A percentile compares a stretch with the other conserved stretches of the same genome.
These are phyloP conservation scores for Anoura caudifer DNA, from an alignment of 2,113 vertebrate genomes.

Conservation along the genomic window DNA sequence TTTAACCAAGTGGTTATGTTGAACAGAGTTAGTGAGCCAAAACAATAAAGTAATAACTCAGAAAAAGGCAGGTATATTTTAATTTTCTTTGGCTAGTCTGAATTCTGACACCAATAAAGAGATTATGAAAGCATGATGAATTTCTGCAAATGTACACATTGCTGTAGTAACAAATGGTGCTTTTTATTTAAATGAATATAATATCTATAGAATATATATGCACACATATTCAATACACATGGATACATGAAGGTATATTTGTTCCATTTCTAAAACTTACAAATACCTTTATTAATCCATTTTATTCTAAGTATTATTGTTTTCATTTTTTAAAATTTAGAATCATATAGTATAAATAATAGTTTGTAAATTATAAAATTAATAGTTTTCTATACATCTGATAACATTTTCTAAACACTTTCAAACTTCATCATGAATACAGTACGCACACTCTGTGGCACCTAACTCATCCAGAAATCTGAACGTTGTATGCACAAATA, in stretches of 20 bases:
- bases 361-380: constrained; percentile 40
- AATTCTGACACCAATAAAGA: constrained; percentile 52
- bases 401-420: constrained; percentile 41
- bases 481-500: constrained; percentile 49
- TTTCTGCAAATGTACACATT: not conserved
- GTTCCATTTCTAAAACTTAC: not conserved
- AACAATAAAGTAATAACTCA: constrained; percentile 13
- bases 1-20: not conserved
- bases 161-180: not conserved
- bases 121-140: not conserved
- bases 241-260: not conserved
- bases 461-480: constrained; percentile 41
- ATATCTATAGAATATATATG: not conserved
- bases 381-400: constrained; percentile 37
- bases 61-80: not conserved
- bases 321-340: not conserved
- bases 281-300: not conserved
- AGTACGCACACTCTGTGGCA: constrained; percentile 20
- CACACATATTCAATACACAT: not conserved
- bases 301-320: not conserved
- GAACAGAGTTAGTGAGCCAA: constrained; percentile 5
- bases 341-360: not conserved
- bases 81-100: constrained; percentile 35
- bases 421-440: constrained; percentile 55
- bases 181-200: not conserved